Base-by-base conservation (phyloP, 1,140 invertebrate genomes). In the Chironomus striatipennis region DNA sequence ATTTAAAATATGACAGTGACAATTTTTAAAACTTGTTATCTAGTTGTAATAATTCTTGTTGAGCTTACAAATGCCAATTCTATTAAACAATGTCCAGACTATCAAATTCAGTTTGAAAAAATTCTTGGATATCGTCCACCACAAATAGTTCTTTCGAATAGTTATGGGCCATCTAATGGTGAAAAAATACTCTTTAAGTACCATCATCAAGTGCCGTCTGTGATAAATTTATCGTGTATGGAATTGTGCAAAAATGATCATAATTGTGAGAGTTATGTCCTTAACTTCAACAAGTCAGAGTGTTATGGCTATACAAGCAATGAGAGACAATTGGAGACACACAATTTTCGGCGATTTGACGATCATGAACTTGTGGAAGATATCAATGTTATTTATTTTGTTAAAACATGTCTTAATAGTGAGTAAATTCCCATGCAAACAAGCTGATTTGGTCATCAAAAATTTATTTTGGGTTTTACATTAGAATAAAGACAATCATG, bases 211-310 rank as follows among this genome's bases (percentile, higher is more conserved):
- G 80, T 76, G 79, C 79, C 78, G 78, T 79, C 79, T 80, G 78
- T 83, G 80, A 81, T 85, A 79, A 80, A 86, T 80, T 75, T 83
- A 77, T 79, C 86, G 77, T 88, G 87, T 81, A 77, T 84, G 77
- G 74, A 77, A 9, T 81, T 77, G 67, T 86, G 85, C 76, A 78
- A 78, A 74, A 76, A 78, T n/a, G 83, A 84, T 77, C 78, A 81
- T 17, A 78, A 80, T 24, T 86, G 85, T 76, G 79, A 78, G 7
- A 83, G 84, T 75, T 85, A 85, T 73, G 80, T 85, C 0, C 78
- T 85, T 72, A 77, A 81, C 18, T 77, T 85, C 79, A 81, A 83
- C 43, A 80, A 78, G 0, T 77, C 80, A 18, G 79, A 82, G 65
- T 86, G 85, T 76, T 84, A 83, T 75, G 83, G 80, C 75, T 85